Evolutionary conservation across 2,888 invertebrate species (phyloP).

Genomic region (Apodemia zela): DNA sequence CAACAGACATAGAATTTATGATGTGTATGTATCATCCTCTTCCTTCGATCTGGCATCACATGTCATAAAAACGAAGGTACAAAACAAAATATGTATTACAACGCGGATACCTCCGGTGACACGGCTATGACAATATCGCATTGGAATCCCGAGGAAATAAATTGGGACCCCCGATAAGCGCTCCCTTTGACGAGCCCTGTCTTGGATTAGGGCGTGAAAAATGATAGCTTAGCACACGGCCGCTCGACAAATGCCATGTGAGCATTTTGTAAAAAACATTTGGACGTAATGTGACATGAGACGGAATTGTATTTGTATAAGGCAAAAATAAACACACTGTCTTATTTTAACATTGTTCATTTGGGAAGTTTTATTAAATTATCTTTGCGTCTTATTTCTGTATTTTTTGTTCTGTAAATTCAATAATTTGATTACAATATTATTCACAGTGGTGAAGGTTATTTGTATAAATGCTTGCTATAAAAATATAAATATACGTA

Average conservation of each 20-base stretch:
- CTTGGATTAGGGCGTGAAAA: conserved; percentile 76
- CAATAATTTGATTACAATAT: not conserved
- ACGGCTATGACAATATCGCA: conserved; percentile 61
- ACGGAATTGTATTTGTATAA: conserved; percentile 11
- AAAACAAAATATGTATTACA: conserved; percentile 13
- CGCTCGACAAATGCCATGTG: conserved; percentile 41
- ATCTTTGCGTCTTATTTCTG: not conserved
- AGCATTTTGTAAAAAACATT: conserved; percentile 47
- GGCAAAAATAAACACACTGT: conserved; percentile 10
- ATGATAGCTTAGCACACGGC: conserved; percentile 60
- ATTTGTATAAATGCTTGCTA: not conserved
- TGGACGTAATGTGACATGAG: conserved; percentile 25
- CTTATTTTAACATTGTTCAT: conserved; percentile 12
- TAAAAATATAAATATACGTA: too few species aligned
- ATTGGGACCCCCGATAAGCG: conserved; percentile 74
- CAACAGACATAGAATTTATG: not conserved
- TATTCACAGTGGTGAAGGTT: not conserved
- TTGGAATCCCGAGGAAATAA: conserved; percentile 69
- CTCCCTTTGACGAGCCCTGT: conserved; percentile 75
- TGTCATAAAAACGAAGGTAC: conserved; percentile 7
- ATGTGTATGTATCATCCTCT: not conserved
- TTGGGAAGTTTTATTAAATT: conserved; percentile 8
- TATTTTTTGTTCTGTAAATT: not conserved
- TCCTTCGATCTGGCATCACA: conserved; percentile 4
- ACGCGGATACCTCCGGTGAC: conserved; percentile 37